These are phyloP conservation scores for Gambusia yucatana DNA, from an alignment of 2,797 vertebrate species.

Conservation along the genomic window DNA sequence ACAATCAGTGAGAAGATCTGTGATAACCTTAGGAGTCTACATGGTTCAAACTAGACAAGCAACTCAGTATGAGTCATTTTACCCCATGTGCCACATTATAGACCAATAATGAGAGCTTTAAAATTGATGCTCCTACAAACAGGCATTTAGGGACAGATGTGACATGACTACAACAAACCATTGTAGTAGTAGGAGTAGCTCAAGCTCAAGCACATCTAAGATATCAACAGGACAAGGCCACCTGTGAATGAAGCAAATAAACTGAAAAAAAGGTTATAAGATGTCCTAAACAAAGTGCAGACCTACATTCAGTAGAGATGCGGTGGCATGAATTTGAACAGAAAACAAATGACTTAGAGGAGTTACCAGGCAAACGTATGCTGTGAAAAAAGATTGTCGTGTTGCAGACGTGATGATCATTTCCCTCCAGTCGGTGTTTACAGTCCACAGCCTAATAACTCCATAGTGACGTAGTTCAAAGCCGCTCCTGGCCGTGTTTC, in stretches of 20 bases:
- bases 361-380: not conserved
- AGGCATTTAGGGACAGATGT: no score
- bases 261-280: not conserved
- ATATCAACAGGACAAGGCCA: not conserved
- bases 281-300: not conserved
- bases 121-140: no score
- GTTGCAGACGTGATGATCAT: constrained; percentile 19
- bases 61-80: not conserved
- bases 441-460: constrained; percentile 43
- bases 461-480: constrained; percentile 57
- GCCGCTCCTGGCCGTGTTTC: constrained; percentile 46
- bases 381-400: constrained; percentile 9
- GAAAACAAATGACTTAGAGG: not conserved
- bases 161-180: no score
- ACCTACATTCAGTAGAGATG: not conserved
- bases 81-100: not conserved
- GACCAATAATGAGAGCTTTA: no score
- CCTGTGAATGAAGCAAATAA: not conserved
- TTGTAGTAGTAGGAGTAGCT: no score
- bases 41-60: not conserved
- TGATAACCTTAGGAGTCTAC: not conserved
- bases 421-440: constrained; percentile 29
- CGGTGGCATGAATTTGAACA: not conserved
- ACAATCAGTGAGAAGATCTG: not conserved
- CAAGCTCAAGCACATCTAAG: no score